Evolutionary conservation across 2,797 vertebrate genomes (phyloP), one percentile per base, ranked within the genome.

Genomic region (Malurus splendens): DNA sequence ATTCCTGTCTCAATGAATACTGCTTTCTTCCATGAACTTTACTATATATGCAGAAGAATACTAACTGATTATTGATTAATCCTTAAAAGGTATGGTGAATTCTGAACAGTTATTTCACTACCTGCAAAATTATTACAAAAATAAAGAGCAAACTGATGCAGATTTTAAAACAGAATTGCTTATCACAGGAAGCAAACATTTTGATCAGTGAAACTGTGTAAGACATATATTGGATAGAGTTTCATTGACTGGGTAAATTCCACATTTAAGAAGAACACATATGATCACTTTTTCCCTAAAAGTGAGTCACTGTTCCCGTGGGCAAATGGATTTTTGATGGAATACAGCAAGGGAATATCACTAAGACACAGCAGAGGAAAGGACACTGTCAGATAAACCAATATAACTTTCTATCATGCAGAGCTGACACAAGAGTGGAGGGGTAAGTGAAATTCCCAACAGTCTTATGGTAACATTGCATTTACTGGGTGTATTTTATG

Each of bases 381-480:
- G 38, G 47, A 65, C 45, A 56, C 42, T 62, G 30, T 28, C 68
- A 67, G 86, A 87, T 86, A 94, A 92, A 67, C 32, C 61, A 75
- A 54, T 74, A 83, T 7, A 90, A 30, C 38, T 92, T 95, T 88
- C 66, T 61, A 20, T 45, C 62, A 90, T 33, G 64, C 12, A 60
- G 12, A 85, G 11, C 32, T 70, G 32, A 79, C 28, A 72, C 4
- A 71, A 27, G 14, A 75, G 25, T 55, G 25, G 41, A 81, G 17
- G 14, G 18, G 14, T 61, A 90, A 85, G 22, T 66, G 56, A 68
- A 84, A 94, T 87, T 89, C 64, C 28, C 48, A 78, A 24, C 14
- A 83, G 54, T 33, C n/a, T 89, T 73, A 56, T 89, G 51, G 62
- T 72, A 93, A 75, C 87, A 92, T 85, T 94, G 42, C 57, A 83